These are phyloP conservation scores for Zaprionus lachaisei DNA, from an alignment of 1,140 invertebrate species.

Conservation along the genomic window DNA sequence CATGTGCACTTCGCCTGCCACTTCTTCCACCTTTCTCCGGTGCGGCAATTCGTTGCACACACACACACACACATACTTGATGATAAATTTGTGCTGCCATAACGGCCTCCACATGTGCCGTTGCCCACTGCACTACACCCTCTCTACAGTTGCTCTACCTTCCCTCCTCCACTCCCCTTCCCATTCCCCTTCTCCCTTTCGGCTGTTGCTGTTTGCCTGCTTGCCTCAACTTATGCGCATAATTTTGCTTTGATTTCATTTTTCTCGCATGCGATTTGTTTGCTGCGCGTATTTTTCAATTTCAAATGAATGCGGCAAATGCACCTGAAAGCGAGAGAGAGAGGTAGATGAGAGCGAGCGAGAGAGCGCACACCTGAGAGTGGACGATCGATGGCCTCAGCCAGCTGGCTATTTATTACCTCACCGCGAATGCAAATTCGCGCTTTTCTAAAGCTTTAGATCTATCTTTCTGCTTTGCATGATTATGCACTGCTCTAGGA, in stretches of 20 bases:
- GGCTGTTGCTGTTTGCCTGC: not conserved
- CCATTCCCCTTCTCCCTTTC: not conserved
- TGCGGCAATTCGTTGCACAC: conserved; percentile 66
- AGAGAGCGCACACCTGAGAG: conserved; percentile 54
- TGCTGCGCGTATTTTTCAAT: conserved; percentile 71
- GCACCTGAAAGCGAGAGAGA: conserved; percentile 10
- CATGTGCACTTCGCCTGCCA: conserved; percentile 65
- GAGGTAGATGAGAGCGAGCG: not conserved
- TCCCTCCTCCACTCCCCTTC: not conserved
- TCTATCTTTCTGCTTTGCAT: conserved; percentile 35
- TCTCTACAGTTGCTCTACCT: conserved; percentile 14
- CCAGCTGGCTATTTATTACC: conserved; percentile 80
- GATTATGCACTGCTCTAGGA: conserved; percentile 39
- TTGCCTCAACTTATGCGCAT: conserved; percentile 73
- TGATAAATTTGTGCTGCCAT: conserved; percentile 78
- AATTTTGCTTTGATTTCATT: conserved; percentile 82
- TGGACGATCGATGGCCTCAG: conserved; percentile 67
- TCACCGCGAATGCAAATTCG: conserved; percentile 73
- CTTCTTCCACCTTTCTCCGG: conserved; percentile 79
- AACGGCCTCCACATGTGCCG: conserved; percentile 72
- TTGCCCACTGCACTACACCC: conserved; percentile 43
- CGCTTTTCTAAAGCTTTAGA: conserved; percentile 28
- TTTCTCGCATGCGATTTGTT: conserved; percentile 77
- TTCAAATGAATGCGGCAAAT: conserved; percentile 56
- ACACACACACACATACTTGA: conserved; percentile 35